phyloP scores from a whole-genome alignment of 2,888 invertebrate genomes.

The Drosophila mimetica region DNA sequence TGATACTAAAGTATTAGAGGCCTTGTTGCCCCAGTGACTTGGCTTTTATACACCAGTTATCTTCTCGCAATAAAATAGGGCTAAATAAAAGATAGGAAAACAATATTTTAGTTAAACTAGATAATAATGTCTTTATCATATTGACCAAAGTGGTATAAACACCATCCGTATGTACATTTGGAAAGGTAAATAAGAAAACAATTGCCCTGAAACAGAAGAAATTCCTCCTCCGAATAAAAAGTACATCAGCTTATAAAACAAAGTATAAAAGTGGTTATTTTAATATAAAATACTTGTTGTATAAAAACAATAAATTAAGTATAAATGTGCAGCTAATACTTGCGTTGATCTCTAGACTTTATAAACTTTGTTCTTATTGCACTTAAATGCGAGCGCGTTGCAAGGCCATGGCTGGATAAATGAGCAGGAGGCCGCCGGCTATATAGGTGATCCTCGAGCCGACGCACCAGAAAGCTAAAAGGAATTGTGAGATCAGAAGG shows the following conservation, averaged over 20 bases:
- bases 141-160: too few species aligned
- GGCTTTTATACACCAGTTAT: too few species aligned
- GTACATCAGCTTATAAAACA: constrained; percentile 22
- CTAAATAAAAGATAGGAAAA: too few species aligned
- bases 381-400: constrained; percentile 80
- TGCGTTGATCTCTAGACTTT: constrained; percentile 35
- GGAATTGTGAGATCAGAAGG: constrained; percentile 27
- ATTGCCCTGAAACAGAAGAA: too few species aligned
- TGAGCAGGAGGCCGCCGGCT: constrained; percentile 90
- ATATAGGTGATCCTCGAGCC: constrained; percentile 93
- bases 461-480: constrained; percentile 94
- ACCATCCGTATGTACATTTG: too few species aligned
- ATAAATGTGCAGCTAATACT: constrained; percentile 65
- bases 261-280: constrained; percentile 42
- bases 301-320: constrained; percentile 52
- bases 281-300: constrained; percentile 38
- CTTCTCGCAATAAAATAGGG: too few species aligned
- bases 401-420: constrained; percentile 90
- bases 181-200: too few species aligned
- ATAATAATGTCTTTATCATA: too few species aligned
- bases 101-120: too few species aligned
- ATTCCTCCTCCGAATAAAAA: too few species aligned
- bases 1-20: too few species aligned
- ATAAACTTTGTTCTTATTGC: constrained; percentile 33
- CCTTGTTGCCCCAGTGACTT: too few species aligned